A percentile compares a stretch with the other conserved stretches of the same genome.
Evolutionary conservation across 2,113 vertebrate species (phyloP).

Genomic region (Hydrochoerus hydrochaeris): DNA sequence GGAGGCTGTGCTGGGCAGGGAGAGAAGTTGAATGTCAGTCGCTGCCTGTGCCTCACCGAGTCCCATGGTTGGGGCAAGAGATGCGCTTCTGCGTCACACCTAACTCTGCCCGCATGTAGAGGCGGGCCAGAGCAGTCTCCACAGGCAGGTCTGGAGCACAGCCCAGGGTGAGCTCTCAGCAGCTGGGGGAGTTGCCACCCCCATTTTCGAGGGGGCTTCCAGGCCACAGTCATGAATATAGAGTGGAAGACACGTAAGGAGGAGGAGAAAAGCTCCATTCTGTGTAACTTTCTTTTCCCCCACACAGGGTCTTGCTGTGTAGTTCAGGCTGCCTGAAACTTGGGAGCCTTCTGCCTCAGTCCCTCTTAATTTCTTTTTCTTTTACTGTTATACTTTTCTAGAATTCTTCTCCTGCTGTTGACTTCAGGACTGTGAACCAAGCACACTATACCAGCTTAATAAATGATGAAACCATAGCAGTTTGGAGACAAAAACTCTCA

Average conservation of each 20-base stretch:
- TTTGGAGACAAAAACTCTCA: slow-evolving; percentile 94
- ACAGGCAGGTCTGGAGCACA: not conserved
- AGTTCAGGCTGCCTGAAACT: not conserved
- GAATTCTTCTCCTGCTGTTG: slow-evolving; percentile 91
- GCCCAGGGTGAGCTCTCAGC: not conserved
- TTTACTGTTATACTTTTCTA: slow-evolving; percentile 84
- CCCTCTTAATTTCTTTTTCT: slow-evolving; percentile 63
- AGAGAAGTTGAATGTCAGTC: not conserved
- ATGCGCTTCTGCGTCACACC: not conserved
- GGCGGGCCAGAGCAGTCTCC: not conserved
- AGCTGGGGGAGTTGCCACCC: not conserved
- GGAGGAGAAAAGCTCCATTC: slow-evolving; percentile 57
- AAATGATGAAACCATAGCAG: slow-evolving; percentile 93
- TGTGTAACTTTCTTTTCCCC: slow-evolving; percentile 72
- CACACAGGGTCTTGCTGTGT: not conserved
- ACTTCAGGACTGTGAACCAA: slow-evolving; percentile 94
- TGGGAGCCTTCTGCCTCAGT: not conserved
- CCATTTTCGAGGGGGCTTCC: not conserved
- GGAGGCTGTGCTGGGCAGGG: not conserved
- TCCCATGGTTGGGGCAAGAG: not conserved
- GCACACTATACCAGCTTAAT: slow-evolving; percentile 92
- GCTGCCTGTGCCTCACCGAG: not conserved
- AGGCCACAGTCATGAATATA: not conserved
- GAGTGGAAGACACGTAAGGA: not conserved
- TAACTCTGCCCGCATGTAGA: not conserved